These are phyloP conservation scores for Cottoperca gobio DNA, from an alignment of 2,797 vertebrate species.

Conservation along the genomic window DNA sequence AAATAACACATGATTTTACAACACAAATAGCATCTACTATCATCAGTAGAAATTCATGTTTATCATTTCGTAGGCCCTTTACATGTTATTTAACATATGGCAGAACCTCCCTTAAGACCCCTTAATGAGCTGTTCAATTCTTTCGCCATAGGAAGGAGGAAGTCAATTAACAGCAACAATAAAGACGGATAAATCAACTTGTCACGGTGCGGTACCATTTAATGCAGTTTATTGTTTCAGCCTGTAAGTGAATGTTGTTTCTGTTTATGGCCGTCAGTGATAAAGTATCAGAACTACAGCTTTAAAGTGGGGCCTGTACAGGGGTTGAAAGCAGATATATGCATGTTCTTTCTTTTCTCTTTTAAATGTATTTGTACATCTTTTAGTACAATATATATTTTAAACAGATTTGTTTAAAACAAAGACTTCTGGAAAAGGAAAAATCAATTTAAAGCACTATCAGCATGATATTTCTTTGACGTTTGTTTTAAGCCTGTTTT, in stretches of 20 bases:
- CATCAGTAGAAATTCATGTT: no score
- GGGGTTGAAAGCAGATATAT: not conserved
- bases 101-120: constrained; percentile 3
- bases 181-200: constrained; percentile 20
- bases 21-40: no score
- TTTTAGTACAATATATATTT: not conserved
- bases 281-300: constrained; percentile 17
- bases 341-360: not conserved
- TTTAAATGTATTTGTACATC: not conserved
- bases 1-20: no score
- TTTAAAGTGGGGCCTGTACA: constrained; percentile 1
- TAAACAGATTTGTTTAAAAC: not conserved
- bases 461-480: not conserved
- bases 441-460: not conserved
- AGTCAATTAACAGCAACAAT: constrained; percentile 51
- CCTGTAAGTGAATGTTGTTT: constrained; percentile 27
- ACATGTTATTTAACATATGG: constrained; percentile 29
- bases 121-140: constrained; percentile 26
- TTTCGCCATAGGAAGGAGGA: constrained; percentile 7
- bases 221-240: constrained; percentile 40
- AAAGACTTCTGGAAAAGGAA: not conserved
- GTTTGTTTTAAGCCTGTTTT: not conserved
- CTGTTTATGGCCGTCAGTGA: constrained; percentile 30
- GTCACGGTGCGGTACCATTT: constrained; percentile 36
- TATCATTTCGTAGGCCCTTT: no score